phyloP scores from a whole-genome alignment of 2,797 vertebrate genomes.

The Paramormyrops hopkinsi region DNA sequence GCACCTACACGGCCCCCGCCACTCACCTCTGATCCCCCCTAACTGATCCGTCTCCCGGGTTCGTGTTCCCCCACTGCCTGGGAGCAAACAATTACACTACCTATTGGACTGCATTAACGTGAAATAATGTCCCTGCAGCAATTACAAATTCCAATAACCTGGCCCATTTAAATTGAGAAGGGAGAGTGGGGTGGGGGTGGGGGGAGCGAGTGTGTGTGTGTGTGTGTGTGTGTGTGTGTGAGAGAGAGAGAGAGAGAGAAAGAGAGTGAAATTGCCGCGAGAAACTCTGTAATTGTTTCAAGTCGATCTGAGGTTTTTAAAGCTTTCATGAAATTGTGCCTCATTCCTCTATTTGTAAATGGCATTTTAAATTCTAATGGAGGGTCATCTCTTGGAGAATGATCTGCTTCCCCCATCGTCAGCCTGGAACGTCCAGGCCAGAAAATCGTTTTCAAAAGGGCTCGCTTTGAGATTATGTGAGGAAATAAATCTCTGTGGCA shows the following conservation, averaged over 20 bases:
- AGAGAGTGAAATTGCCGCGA: slow-evolving; percentile 22
- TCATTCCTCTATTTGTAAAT: slow-evolving; percentile 34
- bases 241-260: slow-evolving; percentile 15
- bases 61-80: slow-evolving; percentile 38
- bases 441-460: slow-evolving; percentile 6
- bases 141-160: slow-evolving; percentile 50
- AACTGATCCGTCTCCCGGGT: slow-evolving; percentile 40
- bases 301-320: slow-evolving; percentile 36
- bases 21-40: slow-evolving; percentile 36
- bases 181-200: neutral
- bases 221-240: neutral
- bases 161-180: slow-evolving; percentile 37
- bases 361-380: slow-evolving; percentile 29
- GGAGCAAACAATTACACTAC: slow-evolving; percentile 48
- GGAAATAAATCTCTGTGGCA: neutral
- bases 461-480: neutral
- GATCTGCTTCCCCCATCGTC: neutral
- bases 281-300: slow-evolving; percentile 38
- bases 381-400: slow-evolving; percentile 23
- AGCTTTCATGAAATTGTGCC: slow-evolving; percentile 38
- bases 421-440: neutral
- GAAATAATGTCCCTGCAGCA: slow-evolving; percentile 40
- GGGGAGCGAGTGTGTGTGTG: neutral
- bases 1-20: neutral
- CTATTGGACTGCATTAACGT: slow-evolving; percentile 46